Conservation (phyloP, 2,113 vertebrate species). For the Lycaon pictus region DNA sequence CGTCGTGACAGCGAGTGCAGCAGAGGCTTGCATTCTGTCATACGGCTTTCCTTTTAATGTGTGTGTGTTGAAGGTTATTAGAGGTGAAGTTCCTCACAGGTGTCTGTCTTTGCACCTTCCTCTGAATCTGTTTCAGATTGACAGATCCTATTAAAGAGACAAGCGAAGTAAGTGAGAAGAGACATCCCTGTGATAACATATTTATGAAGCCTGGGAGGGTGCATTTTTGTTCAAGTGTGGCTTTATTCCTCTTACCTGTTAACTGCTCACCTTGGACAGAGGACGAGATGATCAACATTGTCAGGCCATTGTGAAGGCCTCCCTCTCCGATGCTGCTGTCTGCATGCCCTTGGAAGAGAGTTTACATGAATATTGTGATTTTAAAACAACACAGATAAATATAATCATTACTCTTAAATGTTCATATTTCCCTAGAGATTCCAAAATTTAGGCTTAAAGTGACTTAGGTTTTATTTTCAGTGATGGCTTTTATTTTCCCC, state of each 20-base stretch:
- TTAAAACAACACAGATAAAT: constrained; percentile 1
- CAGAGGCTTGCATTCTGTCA: constrained; percentile 61
- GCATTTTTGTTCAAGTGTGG: not conserved
- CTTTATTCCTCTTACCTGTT: constrained; percentile 29
- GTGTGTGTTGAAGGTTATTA: constrained; percentile 69
- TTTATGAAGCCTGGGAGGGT: constrained; percentile 46
- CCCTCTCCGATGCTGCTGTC: not conserved
- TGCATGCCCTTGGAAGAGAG: not conserved
- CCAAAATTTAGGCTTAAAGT: constrained; percentile 53
- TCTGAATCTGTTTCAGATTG: constrained; percentile 45
- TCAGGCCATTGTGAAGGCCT: not conserved
- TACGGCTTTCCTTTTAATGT: constrained; percentile 49
- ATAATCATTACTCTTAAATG: constrained; percentile 7
- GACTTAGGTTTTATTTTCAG: constrained; percentile 53
- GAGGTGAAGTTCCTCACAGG: constrained; percentile 73
- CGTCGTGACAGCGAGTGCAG: constrained; percentile 56
- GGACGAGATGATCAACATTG: not conserved
- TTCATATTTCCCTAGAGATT: constrained; percentile 21
- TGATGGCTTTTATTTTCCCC: not conserved
- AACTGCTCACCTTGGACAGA: not conserved
- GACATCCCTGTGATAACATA: constrained; percentile 5
- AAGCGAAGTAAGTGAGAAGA: constrained; percentile 51
- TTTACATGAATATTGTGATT: not conserved
- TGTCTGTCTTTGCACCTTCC: constrained; percentile 73
- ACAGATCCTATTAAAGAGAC: constrained; percentile 64